A percentile compares a stretch with the other conserved stretches of the same genome.
Evolutionary conservation across 2,113 vertebrate genomes (phyloP).

Genomic region (Ctenodactylus gundi): DNA sequence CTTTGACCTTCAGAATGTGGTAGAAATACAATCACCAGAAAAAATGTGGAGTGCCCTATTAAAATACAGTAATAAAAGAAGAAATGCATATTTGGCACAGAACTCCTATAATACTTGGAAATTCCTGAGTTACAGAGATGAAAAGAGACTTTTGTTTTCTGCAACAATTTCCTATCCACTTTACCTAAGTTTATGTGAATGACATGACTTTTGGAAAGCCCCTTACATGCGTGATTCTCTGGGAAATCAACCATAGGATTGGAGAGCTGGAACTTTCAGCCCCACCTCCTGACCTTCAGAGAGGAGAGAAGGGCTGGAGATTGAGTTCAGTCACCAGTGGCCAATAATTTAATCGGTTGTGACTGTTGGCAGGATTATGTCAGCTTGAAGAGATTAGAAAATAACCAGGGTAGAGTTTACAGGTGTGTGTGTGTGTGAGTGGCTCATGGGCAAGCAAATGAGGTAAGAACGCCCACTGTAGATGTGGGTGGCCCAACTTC

Average conservation of each 20-base stretch:
- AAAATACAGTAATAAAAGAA: background rate
- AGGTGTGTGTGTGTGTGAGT: too few species aligned
- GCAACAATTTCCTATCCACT: background rate
- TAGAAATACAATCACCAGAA: background rate
- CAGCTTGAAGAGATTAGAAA: too few species aligned
- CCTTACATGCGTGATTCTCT: background rate
- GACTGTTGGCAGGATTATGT: too few species aligned
- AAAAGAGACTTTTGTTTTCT: background rate
- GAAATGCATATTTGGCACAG: background rate
- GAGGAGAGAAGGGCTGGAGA: too few species aligned
- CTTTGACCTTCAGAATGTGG: background rate
- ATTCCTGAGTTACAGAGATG: background rate
- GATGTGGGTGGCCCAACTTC: too few species aligned
- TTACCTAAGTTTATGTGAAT: background rate
- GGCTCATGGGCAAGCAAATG: background rate
- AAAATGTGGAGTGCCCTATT: background rate
- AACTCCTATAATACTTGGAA: background rate
- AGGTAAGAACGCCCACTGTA: too few species aligned
- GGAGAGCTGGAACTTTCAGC: background rate
- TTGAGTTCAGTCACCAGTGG: too few species aligned
- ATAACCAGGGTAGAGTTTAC: too few species aligned
- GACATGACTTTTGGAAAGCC: background rate
- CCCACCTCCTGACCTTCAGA: background rate
- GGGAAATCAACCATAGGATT: background rate
- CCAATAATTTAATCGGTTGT: too few species aligned